Percentiles rank a stretch among this genome's conserved stretches.
Evolutionary conservation across 2,797 vertebrate genomes (phyloP).

Genomic region (Brachymystax lenok): DNA sequence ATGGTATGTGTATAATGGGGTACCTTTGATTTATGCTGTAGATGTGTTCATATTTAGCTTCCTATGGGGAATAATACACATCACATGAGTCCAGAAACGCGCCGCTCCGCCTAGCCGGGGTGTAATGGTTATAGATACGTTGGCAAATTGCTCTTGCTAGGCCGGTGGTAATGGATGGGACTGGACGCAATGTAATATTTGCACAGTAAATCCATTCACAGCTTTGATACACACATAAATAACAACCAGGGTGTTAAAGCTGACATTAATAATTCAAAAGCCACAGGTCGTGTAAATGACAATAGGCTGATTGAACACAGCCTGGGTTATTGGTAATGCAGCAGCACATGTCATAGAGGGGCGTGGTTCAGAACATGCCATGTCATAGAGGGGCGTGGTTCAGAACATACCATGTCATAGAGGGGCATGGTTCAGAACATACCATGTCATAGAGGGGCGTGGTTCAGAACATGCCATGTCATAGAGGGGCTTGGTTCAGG

Average conservation of each 20-base stretch:
- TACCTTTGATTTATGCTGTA: conserved; percentile 13
- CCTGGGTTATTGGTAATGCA: not conserved
- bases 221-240: conserved; percentile 39
- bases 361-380: no score
- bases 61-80: not conserved
- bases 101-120: no score
- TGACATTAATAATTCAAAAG: conserved; percentile 68
- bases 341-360: no score
- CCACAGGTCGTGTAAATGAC: conserved; percentile 38
- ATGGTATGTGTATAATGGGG: not conserved
- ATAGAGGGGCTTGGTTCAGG: no score
- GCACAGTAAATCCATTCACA: conserved; percentile 61
- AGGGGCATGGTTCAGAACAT: no score
- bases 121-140: conserved; percentile 49
- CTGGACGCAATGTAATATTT: conserved; percentile 64
- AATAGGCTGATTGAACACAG: conserved; percentile 56
- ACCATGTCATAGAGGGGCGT: no score
- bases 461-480: no score
- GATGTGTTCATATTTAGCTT: conserved; percentile 14
- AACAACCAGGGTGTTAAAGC: conserved; percentile 58
- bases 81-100: no score
- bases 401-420: no score
- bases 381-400: not conserved
- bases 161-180: conserved; percentile 54
- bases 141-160: conserved; percentile 50